These are phyloP conservation scores for Tenualosa ilisha DNA, from an alignment of 2,797 vertebrate species.

Conservation along the genomic window DNA sequence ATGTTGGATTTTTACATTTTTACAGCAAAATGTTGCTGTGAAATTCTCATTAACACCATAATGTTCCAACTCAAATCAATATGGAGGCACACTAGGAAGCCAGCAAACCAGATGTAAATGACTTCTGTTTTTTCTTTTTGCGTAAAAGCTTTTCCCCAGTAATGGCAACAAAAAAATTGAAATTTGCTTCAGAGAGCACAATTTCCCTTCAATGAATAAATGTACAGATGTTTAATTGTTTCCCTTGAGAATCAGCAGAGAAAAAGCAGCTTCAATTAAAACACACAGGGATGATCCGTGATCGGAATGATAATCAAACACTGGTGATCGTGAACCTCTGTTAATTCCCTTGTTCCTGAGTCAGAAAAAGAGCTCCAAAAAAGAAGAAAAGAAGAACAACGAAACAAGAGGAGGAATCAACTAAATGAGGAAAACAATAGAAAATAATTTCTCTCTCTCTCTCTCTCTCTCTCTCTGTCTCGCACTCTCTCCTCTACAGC, in stretches of 20 bases:
- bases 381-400: background rate
- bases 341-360: background rate
- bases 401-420: conserved; percentile 31
- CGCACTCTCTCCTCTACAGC: background rate
- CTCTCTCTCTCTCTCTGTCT: background rate
- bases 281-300: conserved; percentile 57
- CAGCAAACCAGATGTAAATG: background rate
- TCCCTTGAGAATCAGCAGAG: conserved; percentile 66
- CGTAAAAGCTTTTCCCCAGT: conserved; percentile 24
- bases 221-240: conserved; percentile 71
- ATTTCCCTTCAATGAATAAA: conserved; percentile 68
- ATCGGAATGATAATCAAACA: conserved; percentile 65
- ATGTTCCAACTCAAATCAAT: background rate
- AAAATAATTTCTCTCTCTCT: conserved; percentile 24
- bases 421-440: conserved; percentile 43
- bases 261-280: conserved; percentile 67
- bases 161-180: conserved; percentile 52
- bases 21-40: background rate
- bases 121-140: conserved; percentile 26
- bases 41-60: background rate
- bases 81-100: background rate
- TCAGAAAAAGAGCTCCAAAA: background rate
- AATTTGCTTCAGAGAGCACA: conserved; percentile 63
- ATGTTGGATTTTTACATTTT: conserved; percentile 9
- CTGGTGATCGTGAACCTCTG: conserved; percentile 33